Conservation (phyloP, 2,888 invertebrate species). For the Anagyrus pseudococci region DNA sequence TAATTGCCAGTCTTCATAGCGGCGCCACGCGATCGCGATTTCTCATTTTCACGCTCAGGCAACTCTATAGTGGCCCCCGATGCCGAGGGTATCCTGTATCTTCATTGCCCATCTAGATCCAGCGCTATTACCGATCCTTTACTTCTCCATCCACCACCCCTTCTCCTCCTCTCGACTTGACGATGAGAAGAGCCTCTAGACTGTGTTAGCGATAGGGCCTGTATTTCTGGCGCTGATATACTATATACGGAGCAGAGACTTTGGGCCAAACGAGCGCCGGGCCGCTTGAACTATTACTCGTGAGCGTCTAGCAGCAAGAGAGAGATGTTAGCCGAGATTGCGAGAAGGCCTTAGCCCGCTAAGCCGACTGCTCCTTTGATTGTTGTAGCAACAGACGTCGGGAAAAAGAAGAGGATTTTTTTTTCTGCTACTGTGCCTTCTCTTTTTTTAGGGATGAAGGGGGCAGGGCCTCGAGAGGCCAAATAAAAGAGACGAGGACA, state of each 20-base stretch:
- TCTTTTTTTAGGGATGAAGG: no score
- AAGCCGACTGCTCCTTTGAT: no score
- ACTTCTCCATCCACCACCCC: background rate
- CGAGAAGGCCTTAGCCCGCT: background rate
- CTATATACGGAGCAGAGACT: background rate
- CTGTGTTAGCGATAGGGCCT: no score
- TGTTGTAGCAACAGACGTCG: no score
- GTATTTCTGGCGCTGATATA: no score
- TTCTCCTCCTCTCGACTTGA: no score
- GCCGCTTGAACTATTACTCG: background rate
- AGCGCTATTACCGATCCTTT: background rate
- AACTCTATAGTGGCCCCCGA: background rate
- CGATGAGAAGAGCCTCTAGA: no score
- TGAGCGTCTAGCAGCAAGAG: background rate
- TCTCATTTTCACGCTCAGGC: constrained; percentile 8
- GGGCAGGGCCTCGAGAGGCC: no score
- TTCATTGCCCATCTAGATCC: constrained; percentile 17
- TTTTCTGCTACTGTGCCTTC: no score
- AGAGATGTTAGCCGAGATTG: constrained; percentile 16
- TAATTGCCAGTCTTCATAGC: constrained; percentile 8
- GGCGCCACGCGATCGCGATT: background rate
- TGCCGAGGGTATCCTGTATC: constrained; percentile 7
- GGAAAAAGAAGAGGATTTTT: no score
- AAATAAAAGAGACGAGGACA: no score
- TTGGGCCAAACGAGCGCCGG: background rate